Evolutionary conservation across 2,888 invertebrate species (phyloP).

Genomic region (Mongoloraphidia duomilia): DNA sequence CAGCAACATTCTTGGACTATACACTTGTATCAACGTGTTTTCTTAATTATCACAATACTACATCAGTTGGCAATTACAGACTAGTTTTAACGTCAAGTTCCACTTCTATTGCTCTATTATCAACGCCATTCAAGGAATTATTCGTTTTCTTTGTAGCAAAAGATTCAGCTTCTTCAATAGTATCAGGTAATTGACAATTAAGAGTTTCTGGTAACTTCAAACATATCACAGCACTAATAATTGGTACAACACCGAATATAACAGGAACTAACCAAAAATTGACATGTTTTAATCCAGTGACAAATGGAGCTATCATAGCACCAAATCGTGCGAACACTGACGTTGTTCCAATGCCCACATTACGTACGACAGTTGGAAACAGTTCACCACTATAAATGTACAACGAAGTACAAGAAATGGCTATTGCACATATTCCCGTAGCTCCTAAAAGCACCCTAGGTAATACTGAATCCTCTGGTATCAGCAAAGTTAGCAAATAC

Average conservation of each 20-base stretch:
- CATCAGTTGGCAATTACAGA: too few species aligned
- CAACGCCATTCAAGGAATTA: neutral
- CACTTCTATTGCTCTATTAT: neutral
- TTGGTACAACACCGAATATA: slow-evolving; percentile 54
- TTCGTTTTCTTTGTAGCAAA: slow-evolving; percentile 32
- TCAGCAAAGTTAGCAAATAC: slow-evolving; percentile 41
- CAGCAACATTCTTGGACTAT: too few species aligned
- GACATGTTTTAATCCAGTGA: slow-evolving; percentile 46
- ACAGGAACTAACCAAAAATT: slow-evolving; percentile 51
- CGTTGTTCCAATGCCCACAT: slow-evolving; percentile 71
- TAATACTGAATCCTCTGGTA: slow-evolving; percentile 35
- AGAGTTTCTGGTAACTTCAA: slow-evolving; percentile 64
- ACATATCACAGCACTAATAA: slow-evolving; percentile 52
- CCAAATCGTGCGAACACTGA: slow-evolving; percentile 78
- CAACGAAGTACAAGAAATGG: slow-evolving; percentile 70
- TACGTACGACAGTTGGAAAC: slow-evolving; percentile 79
- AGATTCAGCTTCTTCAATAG: slow-evolving; percentile 63
- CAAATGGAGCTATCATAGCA: slow-evolving; percentile 71
- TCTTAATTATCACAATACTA: too few species aligned
- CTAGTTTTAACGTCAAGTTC: too few species aligned
- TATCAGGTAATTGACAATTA: slow-evolving; percentile 61
- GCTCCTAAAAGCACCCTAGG: slow-evolving; percentile 50
- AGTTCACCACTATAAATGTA: slow-evolving; percentile 80
- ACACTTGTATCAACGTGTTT: too few species aligned
- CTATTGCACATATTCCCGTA: slow-evolving; percentile 64